A percentile compares a stretch with the other conserved stretches of the same genome.
Conservation (phyloP, 2,888 invertebrate species). For the Trichacis sp. region DNA sequence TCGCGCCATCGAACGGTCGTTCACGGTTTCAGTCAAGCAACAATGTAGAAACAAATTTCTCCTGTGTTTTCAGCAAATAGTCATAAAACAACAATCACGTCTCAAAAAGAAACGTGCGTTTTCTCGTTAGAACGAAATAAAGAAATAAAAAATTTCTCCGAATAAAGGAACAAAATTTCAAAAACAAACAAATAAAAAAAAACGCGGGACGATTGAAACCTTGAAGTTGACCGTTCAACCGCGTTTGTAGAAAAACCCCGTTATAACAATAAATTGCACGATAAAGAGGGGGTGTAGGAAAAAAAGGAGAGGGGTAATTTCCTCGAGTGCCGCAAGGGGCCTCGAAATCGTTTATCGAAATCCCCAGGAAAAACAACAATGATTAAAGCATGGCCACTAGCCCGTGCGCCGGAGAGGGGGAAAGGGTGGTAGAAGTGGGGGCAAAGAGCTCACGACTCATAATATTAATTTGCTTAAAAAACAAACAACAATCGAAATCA, state of each 20-base stretch:
- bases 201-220: slow-evolving; percentile 11
- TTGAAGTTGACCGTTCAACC: slow-evolving; percentile 43
- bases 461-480: slow-evolving; percentile 8
- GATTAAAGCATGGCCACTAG: slow-evolving; percentile 19
- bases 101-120: not conserved
- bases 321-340: slow-evolving; percentile 29
- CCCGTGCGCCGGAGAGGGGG: slow-evolving; percentile 5
- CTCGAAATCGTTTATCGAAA: not conserved
- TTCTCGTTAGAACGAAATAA: no score
- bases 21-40: slow-evolving; percentile 1
- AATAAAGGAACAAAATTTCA: no score
- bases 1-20: slow-evolving; percentile 44
- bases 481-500: slow-evolving; percentile 24
- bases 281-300: slow-evolving; percentile 48
- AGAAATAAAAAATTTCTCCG: no score
- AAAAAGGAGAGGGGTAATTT: slow-evolving; percentile 38
- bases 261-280: slow-evolving; percentile 59
- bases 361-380: not conserved
- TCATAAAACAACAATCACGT: not conserved
- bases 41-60: not conserved
- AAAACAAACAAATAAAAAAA: slow-evolving; percentile 17
- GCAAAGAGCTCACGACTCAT: slow-evolving; percentile 13
- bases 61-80: no score
- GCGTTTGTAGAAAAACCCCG: slow-evolving; percentile 48
- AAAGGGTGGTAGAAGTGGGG: no score